Evolutionary conservation across 64 coral and sea anemone species (phyloP), one percentile per base, ranked within the genome.

Genomic region (Actinia tenebrosa): DNA sequence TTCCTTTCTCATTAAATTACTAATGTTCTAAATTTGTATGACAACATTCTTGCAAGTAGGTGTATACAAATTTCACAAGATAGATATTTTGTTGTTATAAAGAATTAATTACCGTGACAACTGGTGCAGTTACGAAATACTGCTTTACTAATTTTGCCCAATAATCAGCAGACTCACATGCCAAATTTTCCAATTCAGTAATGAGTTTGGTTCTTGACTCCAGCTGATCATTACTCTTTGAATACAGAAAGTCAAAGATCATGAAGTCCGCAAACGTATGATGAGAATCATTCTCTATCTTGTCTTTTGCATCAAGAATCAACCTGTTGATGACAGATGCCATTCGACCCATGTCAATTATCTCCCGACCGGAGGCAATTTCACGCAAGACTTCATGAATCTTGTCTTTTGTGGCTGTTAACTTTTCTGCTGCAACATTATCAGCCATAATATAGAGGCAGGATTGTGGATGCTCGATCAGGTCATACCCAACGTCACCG

Each of bases 211-310:
- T 64, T 81, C 92, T 87, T 52, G 88, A 19, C 37, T 90, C 66
- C 44, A 95, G 88, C 44, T 95, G 93, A 30, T 92, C 79, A 52
- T 85, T 26, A 64, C 80, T 86, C 18, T 83, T 62, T 1, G 97
- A 99, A 69, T 99, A 99, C n/a, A 99, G 53, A 66, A 99, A 88
- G 60, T 99, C 97, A 2, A 89, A 87, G 45, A 99, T 92, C 43
- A 89, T 68, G 20, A 83, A 86, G 64, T 90, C 91, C 53, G 97
- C 97, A 71, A 99, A 87, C 0, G 93, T 95, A 58, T 93, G 88
- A 79, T 99, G 97, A 15, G 97, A 91, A 81, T 91, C 64, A 80
- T 99, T 94, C 52, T 99, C 97, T 72, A 95, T 86, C 53, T 85
- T 90, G 52, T 99, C 86, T 68, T 95, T 99, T n/a, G 88, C 80